Percentiles rank a stretch among this genome's conserved stretches.
Evolutionary conservation across 2,113 vertebrate species (phyloP).

Genomic region (Tyto alba): DNA sequence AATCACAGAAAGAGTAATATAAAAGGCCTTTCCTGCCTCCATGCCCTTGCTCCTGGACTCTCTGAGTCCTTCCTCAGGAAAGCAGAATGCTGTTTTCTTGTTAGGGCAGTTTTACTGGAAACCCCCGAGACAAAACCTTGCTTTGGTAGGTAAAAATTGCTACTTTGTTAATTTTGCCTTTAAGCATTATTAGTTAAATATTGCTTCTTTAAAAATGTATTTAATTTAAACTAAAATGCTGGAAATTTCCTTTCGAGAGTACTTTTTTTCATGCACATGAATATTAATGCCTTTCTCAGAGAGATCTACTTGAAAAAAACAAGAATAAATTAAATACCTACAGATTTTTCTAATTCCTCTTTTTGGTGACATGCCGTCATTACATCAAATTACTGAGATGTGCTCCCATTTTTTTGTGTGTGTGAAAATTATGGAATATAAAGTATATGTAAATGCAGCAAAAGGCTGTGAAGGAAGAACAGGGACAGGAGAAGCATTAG

Average conservation of each 20-base stretch:
- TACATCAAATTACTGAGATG: conserved; percentile 94
- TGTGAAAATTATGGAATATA: conserved; percentile 88
- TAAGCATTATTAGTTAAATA: conserved; percentile 69
- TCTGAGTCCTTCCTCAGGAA: not conserved
- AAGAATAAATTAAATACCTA: conserved; percentile 87
- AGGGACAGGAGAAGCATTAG: conserved; percentile 82
- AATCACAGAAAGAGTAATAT: not conserved
- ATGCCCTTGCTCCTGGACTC: not conserved
- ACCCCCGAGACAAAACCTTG: not conserved
- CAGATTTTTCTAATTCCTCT: conserved; percentile 87
- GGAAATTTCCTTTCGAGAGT: conserved; percentile 76
- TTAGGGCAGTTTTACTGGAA: not conserved
- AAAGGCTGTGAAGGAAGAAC: conserved; percentile 73
- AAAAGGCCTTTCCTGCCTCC: not conserved
- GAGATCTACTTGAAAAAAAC: conserved; percentile 77
- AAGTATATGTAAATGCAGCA: conserved; percentile 95
- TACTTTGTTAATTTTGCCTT: conserved; percentile 40
- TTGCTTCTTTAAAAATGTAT: conserved; percentile 75
- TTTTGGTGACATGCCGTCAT: conserved; percentile 87
- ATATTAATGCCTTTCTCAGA: conserved; percentile 81
- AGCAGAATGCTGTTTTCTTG: not conserved
- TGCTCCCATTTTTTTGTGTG: conserved; percentile 69
- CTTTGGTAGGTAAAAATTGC: not conserved
- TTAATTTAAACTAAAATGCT: conserved; percentile 76
- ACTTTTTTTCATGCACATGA: conserved; percentile 71